phyloP scores from a whole-genome alignment of 64 coral and sea anemone genomes.

The Catalaphyllia jardinei region DNA sequence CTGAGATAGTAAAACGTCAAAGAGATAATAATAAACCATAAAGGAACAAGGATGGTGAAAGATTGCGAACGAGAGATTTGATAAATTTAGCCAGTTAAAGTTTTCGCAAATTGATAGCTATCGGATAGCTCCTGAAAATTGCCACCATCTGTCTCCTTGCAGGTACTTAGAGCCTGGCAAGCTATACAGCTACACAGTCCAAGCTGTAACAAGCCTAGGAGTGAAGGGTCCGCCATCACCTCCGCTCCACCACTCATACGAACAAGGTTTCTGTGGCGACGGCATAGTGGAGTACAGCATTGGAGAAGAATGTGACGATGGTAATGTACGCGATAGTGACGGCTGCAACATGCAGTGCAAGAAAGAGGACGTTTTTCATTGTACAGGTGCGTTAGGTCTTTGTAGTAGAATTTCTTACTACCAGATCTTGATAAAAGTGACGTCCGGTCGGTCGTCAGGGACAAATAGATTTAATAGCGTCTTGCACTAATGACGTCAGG shows the following conservation, averaged over 20 bases:
- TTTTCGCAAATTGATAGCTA: no score
- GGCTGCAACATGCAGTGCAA: constrained; percentile 97
- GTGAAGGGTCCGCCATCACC: constrained; percentile 74
- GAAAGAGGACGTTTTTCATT: constrained; percentile 98
- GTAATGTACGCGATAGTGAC: constrained; percentile 90
- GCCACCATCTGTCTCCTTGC: not conserved
- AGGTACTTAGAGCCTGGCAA: constrained; percentile 34
- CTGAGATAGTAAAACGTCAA: no score
- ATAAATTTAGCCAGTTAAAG: no score
- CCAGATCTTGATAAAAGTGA: no score
- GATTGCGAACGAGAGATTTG: no score
- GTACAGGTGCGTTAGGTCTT: constrained; percentile 57
- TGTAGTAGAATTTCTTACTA: no score
- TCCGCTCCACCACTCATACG: constrained; percentile 67
- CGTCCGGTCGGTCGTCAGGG: no score
- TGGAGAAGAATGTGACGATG: constrained; percentile 97
- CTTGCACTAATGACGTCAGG: no score
- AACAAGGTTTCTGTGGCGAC: constrained; percentile 94
- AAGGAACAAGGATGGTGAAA: no score
- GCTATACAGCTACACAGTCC: constrained; percentile 80
- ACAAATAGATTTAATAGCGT: no score
- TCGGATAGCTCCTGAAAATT: no score
- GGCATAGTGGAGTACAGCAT: constrained; percentile 77
- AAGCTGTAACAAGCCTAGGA: constrained; percentile 70
- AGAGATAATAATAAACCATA: no score